Percentiles rank a stretch among this genome's conserved stretches.
Evolutionary conservation across 1,140 invertebrate genomes (phyloP).

Genomic region (Drosophila mayri): DNA sequence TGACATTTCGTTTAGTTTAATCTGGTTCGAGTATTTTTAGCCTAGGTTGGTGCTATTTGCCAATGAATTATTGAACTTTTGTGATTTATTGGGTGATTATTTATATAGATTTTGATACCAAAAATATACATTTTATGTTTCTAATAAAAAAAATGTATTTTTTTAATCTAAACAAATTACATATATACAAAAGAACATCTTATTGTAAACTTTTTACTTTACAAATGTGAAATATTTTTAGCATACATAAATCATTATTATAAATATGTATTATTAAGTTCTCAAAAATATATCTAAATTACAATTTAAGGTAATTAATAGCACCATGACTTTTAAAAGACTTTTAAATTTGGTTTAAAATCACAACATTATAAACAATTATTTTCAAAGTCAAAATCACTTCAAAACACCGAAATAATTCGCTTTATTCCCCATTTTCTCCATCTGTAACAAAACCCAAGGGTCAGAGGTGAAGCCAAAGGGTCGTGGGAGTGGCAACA

Average conservation of each 20-base stretch:
- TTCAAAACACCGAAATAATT: too few relatives aligned
- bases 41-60: neutral
- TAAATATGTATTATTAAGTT: neutral
- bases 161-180: neutral
- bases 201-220: too few relatives aligned
- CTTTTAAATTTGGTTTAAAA: too few relatives aligned
- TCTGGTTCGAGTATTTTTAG: conserved; percentile 7
- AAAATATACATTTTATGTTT: neutral
- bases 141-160: neutral
- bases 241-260: neutral
- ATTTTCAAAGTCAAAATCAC: too few relatives aligned
- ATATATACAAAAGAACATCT: neutral
- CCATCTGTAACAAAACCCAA: conserved; percentile 2
- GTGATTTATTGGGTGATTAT: neutral
- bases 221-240: too few relatives aligned
- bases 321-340: too few relatives aligned
- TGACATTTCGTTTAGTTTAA: conserved; percentile 1
- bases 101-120: neutral
- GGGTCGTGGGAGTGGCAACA: conserved; percentile 40
- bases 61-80: neutral
- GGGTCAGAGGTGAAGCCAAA: conserved; percentile 14
- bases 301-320: neutral
- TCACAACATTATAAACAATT: too few relatives aligned
- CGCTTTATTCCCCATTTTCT: neutral
- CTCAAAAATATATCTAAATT: neutral